Evolutionary conservation across 2,113 vertebrate species (phyloP).

Genomic region (Vimba vimba): DNA sequence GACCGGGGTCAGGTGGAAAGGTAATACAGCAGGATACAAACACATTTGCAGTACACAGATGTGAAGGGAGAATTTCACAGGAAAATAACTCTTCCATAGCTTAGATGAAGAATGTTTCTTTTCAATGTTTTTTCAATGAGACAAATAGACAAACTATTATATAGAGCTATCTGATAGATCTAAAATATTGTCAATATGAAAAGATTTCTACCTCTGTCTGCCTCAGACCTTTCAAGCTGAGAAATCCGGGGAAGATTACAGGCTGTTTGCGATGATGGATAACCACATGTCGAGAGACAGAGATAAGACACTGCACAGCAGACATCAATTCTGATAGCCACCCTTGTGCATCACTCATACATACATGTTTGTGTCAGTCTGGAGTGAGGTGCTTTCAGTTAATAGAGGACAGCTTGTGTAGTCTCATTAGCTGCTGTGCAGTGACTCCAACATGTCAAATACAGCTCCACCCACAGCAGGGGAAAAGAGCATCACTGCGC

Average conservation of each 20-base stretch:
- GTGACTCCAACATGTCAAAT: slow-evolving; percentile 23
- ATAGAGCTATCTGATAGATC: not conserved
- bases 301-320: slow-evolving; percentile 5
- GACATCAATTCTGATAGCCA: not conserved
- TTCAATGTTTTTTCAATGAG: no score
- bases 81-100: not conserved
- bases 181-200: not conserved
- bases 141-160: not conserved
- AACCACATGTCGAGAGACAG: slow-evolving; percentile 16
- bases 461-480: not conserved
- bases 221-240: not conserved
- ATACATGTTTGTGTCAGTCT: not conserved
- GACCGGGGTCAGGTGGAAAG: not conserved
- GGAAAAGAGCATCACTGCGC: slow-evolving; percentile 16
- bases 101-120: not conserved
- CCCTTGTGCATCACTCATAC: not conserved
- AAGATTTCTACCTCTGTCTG: not conserved
- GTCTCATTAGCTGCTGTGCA: slow-evolving; percentile 34
- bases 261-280: slow-evolving; percentile 15
- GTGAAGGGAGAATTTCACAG: not conserved
- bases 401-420: slow-evolving; percentile 26
- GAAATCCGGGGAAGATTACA: slow-evolving; percentile 9
- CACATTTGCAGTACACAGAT: not conserved
- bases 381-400: slow-evolving; percentile 6
- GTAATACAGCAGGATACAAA: not conserved